Base-by-base conservation (phyloP, 1,140 invertebrate genomes). In the Stenopsyche tienmushanensis region DNA sequence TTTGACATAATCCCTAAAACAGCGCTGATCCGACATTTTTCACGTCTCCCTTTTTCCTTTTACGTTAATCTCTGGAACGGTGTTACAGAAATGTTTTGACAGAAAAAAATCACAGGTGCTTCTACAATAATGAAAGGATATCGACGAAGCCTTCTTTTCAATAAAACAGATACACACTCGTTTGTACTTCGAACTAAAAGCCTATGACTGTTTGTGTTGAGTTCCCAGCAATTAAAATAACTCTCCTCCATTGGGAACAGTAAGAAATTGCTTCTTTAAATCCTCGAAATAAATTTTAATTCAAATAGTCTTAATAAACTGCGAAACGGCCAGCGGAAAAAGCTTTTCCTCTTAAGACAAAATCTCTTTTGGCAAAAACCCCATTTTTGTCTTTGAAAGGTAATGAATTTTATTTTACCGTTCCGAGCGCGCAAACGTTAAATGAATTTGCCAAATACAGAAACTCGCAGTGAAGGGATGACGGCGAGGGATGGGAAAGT, bases 381-480 rank as follows among this genome's bases (percentile, higher is more conserved):
- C 57, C 41, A 47, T 60, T 60, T 60, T 60, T 60, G 57, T 60
- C 57, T 60, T 60, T 60, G 57, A 60, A 60, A 47, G 57, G 57
- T 60, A 60, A 60, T 60, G 57, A 60, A 60, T 60, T 60, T 60
- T 60, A 60, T 60, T 60, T 60, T 23, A 18, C 21, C 57, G 42
- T 26, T 25, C 42, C 57, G 17, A 34, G 29, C 52, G n/a, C 47
- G 18, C 3, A 15, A 41, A 47, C 57, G 57, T 24, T 60, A 60
- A 60, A 60, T 47, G 57, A 60, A 60, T 60, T 60, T 60, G 42
- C 44, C 57, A 34, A 60, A 60, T 47, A 42, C 17, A 47, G 44
- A 47, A 13, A 20, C 7, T 15, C 7, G 5, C 7, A 47, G 44
- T 8, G 17, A 15, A 13, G 18, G 44, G 18, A 47, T n/a, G n/a